These are phyloP conservation scores for Peromyscus californicus DNA, from an alignment of 2,113 vertebrate genomes.

Conservation along the genomic window DNA sequence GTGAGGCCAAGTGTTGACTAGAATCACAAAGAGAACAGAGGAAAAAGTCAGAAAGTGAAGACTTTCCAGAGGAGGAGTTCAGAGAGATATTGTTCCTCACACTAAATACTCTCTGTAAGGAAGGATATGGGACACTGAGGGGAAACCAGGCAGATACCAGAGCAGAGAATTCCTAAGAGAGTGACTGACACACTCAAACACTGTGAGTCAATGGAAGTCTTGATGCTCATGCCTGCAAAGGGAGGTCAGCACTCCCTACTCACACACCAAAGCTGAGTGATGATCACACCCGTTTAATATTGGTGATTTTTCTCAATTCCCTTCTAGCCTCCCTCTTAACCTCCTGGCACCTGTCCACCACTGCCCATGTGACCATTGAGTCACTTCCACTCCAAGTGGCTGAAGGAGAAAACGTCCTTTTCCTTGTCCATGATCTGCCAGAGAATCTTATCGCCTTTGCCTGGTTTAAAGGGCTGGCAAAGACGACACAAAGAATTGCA, in stretches of 20 bases:
- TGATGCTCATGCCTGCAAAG: too few species aligned
- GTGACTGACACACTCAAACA: neutral
- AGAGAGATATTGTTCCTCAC: neutral
- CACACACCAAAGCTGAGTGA: neutral
- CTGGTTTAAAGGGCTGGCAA: neutral
- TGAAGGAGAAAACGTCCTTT: neutral
- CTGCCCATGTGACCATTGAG: neutral
- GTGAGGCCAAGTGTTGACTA: neutral
- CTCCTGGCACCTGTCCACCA: neutral
- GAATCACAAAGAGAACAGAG: neutral
- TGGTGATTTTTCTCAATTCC: neutral
- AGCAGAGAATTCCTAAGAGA: neutral
- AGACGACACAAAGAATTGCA: accelerated
- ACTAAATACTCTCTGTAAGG: neutral
- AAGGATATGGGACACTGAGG: neutral
- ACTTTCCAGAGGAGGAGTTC: neutral
- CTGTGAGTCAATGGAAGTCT: too few species aligned
- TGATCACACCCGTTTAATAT: neutral
- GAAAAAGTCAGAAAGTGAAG: neutral
- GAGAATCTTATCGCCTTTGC: accelerated
- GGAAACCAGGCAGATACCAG: accelerated
- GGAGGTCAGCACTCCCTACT: neutral
- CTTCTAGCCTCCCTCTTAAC: neutral
- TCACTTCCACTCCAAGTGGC: accelerated
- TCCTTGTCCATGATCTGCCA: neutral